phyloP scores from a whole-genome alignment of 2,113 vertebrate species.

The Podiceps cristatus region DNA sequence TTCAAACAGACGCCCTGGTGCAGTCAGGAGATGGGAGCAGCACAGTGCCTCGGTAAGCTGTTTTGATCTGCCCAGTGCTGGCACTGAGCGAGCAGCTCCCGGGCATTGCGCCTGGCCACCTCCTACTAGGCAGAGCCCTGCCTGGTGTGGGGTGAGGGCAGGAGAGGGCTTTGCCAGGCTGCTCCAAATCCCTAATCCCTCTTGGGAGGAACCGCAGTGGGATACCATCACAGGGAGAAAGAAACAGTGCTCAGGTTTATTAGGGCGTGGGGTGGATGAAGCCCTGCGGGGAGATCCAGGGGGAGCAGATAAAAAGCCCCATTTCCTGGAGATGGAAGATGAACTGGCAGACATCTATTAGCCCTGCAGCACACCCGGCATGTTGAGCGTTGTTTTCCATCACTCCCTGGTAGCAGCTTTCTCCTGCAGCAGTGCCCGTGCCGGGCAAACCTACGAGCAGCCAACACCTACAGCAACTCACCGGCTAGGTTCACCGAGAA shows the following conservation, averaged over 20 bases:
- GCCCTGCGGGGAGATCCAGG: background rate
- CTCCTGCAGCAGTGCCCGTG: background rate
- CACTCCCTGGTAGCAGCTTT: background rate
- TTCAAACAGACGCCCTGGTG: fast-evolving
- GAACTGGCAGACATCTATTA: background rate
- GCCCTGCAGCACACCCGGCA: background rate
- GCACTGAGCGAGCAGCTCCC: background rate
- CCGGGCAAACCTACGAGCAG: background rate
- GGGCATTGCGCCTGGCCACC: background rate
- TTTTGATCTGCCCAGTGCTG: background rate
- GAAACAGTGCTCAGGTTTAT: background rate
- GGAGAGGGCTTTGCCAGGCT: background rate
- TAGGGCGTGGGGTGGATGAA: background rate
- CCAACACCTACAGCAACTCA: background rate
- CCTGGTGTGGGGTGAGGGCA: background rate
- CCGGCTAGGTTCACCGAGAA: background rate
- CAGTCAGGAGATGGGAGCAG: background rate
- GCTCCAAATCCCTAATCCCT: background rate
- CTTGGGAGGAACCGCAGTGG: background rate
- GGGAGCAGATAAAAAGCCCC: background rate
- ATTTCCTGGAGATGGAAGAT: background rate
- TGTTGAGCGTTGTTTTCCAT: fast-evolving
- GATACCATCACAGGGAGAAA: background rate
- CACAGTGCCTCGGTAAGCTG: fast-evolving
- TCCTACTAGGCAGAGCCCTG: background rate